These are phyloP conservation scores for Ypsolopha scabrella DNA, from an alignment of 2,888 invertebrate genomes.

Conservation along the genomic window DNA sequence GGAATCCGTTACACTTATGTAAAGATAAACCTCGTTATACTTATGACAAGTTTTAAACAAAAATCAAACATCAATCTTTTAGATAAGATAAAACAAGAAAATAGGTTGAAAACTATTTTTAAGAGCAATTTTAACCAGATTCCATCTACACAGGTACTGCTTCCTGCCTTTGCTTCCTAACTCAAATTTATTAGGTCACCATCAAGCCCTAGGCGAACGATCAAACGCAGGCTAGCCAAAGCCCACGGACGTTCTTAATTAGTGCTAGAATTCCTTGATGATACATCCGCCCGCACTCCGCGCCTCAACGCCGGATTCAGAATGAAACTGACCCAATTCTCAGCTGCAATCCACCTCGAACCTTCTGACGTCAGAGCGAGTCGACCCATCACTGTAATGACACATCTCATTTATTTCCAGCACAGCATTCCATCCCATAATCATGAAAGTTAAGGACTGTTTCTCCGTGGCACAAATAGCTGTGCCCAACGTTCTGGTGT, in stretches of 20 bases:
- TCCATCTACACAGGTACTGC: no score
- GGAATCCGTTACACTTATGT: no score
- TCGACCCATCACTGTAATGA: slow-evolving; percentile 24
- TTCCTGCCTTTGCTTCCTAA: no score
- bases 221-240: no score
- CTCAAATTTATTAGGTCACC: no score
- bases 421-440: background rate
- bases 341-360: slow-evolving; percentile 54
- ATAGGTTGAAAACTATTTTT: no score
- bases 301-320: slow-evolving; percentile 66
- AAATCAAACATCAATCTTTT: no score
- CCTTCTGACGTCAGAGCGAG: slow-evolving; percentile 68
- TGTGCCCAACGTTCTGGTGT: slow-evolving; percentile 5
- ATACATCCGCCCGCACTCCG: slow-evolving; percentile 24
- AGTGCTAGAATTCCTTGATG: slow-evolving; percentile 35
- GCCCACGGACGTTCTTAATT: slow-evolving; percentile 15
- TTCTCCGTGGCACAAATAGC: background rate
- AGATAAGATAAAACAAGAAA: no score
- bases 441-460: background rate
- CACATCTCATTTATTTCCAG: background rate
- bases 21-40: no score
- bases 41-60: no score
- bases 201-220: no score
- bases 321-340: slow-evolving; percentile 76
- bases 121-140: no score